Conservation (phyloP, 2,113 vertebrate genomes). For the Carlito syrichta region DNA sequence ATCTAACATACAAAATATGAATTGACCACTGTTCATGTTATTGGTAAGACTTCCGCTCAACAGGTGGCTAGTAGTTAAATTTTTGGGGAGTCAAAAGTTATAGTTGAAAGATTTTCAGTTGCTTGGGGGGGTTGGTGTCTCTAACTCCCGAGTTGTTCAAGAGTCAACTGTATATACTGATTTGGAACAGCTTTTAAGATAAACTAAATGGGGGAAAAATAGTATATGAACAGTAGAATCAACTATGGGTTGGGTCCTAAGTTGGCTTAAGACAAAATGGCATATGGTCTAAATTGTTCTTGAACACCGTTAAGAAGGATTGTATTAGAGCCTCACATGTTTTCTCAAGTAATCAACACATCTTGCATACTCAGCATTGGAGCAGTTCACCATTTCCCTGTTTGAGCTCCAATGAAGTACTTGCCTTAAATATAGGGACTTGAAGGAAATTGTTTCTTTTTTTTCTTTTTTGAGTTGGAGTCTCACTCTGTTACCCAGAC, state of each 20-base stretch:
- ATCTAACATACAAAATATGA: not conserved
- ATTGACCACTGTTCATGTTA: not conserved
- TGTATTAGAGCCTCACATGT: rapidly evolving
- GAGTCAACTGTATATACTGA: not conserved
- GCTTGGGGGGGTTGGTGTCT: not conserved
- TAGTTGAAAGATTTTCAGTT: not conserved
- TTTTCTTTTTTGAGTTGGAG: not conserved
- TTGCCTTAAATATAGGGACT: not conserved
- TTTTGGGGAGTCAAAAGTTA: not conserved
- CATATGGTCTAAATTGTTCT: not conserved
- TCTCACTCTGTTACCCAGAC: too few species aligned
- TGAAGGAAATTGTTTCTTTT: not conserved
- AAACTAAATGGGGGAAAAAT: not conserved
- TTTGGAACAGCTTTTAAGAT: not conserved
- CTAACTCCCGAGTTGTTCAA: not conserved
- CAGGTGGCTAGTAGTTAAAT: not conserved
- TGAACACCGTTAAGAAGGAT: not conserved
- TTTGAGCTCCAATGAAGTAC: not conserved
- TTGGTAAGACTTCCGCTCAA: not conserved
- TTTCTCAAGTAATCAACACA: not conserved
- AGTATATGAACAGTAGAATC: not conserved
- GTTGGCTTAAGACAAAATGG: not conserved
- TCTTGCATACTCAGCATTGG: not conserved
- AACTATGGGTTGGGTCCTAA: not conserved
- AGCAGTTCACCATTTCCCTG: not conserved